These are phyloP conservation scores for Trichopria drosophilae DNA, from an alignment of 2,888 invertebrate genomes.

Conservation along the genomic window DNA sequence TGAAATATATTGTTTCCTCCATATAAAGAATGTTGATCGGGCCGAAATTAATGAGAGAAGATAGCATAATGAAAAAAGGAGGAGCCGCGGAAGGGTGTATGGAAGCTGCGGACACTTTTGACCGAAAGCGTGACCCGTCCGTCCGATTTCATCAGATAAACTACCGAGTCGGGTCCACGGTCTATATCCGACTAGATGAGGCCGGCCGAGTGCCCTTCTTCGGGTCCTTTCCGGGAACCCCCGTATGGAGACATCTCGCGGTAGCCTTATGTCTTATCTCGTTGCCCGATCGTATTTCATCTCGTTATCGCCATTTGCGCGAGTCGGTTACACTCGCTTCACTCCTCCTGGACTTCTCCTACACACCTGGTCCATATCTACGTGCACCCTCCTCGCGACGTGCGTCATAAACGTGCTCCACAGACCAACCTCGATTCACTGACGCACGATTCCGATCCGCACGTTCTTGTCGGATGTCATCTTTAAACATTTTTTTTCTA, in stretches of 20 bases:
- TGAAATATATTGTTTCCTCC: no score
- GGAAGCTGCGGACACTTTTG: conserved; percentile 42
- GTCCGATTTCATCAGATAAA: conserved; percentile 48
- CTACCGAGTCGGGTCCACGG: conserved; percentile 41
- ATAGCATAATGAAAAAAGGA: conserved; percentile 10
- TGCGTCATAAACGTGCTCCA: no score
- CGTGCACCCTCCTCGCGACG: no score
- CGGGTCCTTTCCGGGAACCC: conserved; percentile 46
- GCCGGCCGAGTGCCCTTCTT: conserved; percentile 45
- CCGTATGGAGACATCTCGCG: conserved; percentile 43
- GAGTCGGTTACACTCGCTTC: no score
- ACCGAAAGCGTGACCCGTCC: conserved; percentile 44
- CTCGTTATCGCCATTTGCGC: conserved; percentile 44
- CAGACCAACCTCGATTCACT: no score
- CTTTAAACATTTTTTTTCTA: no score
- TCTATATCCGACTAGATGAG: conserved; percentile 49
- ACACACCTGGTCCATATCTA: no score
- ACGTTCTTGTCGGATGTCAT: no score
- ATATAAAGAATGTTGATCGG: no score
- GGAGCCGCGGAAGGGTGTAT: conserved; percentile 23
- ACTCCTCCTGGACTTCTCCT: no score
- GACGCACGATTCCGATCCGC: no score
- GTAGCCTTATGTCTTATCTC: conserved; percentile 48
- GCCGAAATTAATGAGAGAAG: no score
- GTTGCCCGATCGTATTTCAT: conserved; percentile 46